Base-by-base conservation (phyloP, 1,140 invertebrate species). In the Stegodyphus mimosarum region DNA sequence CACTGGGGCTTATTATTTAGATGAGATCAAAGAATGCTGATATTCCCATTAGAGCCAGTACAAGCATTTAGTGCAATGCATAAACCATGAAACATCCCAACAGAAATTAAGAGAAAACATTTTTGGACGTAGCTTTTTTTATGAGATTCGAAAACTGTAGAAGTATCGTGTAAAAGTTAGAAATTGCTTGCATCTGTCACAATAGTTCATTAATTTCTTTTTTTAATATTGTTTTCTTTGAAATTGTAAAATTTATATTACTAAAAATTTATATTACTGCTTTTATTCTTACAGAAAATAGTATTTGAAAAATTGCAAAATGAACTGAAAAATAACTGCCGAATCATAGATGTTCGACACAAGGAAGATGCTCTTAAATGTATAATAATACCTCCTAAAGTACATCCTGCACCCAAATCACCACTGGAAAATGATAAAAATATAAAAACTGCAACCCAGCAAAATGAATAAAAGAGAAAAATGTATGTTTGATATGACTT, bases 241-340 rank as follows among this genome's bases (percentile, higher is more conserved):
- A 67, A 78, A 33, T 53, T 70, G 13, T 51, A n/a, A 78, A 52
- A 67, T n/a, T 67, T 78, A 6, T 6, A 11, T 11, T 66, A 18
- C 33, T 49, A 17, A 60, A 18, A 80, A 70, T 81, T 53, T 60
- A n/a, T 7, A 83, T 17, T 72, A 48, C 7, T 49, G 33, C 11
- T 49, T 71, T 76, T 84, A 53, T 5, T 76, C 70, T 76, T 78
- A n/a, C 67, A 84, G 83, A 84, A 70, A 76, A 33, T 6, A 33
- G 15, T 70, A 6, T 71, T 84, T 70, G 53, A 55, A 50, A 84
- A 70, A 51, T 69, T 84, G 2, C 63, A 84, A 76, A 73, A 76
- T 11, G 48, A 76, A 17, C 13, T 84, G 13, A 84, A 84, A 84
- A 66, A 75, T 69, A 50, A 63, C 11, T 48, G 63, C 13, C 52